Percentiles rank a stretch among this genome's conserved stretches.
phyloP scores from a whole-genome alignment of 2,797 vertebrate species.

The Hippoglossus hippoglossus region DNA sequence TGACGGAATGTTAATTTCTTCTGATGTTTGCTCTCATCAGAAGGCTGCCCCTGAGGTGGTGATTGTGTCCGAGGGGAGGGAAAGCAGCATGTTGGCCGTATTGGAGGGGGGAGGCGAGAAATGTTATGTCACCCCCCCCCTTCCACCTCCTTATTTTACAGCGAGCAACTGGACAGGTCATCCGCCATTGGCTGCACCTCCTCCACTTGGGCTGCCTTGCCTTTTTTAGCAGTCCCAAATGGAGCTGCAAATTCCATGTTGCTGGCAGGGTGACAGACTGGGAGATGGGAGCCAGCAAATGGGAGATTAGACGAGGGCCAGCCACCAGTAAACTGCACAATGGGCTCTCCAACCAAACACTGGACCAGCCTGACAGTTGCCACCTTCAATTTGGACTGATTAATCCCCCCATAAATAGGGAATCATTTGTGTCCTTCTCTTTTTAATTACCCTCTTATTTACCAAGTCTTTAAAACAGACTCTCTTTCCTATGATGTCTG shows the following conservation, averaged over 20 bases:
- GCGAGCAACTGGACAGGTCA: conserved; percentile 84
- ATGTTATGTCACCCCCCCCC: conserved; percentile 58
- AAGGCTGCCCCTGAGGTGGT: conserved; percentile 62
- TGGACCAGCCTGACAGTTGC: conserved; percentile 67
- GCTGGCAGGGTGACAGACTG: conserved; percentile 89
- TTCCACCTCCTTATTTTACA: conserved; percentile 74
- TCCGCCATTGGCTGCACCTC: conserved; percentile 88
- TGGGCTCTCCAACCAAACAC: conserved; percentile 62
- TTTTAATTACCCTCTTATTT: conserved; percentile 49
- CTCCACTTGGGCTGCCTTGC: conserved; percentile 94
- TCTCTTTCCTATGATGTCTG: conserved; percentile 30
- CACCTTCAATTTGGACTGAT: conserved; percentile 70
- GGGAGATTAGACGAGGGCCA: conserved; percentile 84
- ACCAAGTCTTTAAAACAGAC: conserved; percentile 4
- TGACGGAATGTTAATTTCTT: conserved; percentile 80
- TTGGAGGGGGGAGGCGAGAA: conserved; percentile 55
- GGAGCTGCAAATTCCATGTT: conserved; percentile 90
- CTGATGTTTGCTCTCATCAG: conserved; percentile 74
- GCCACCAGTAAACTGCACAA: conserved; percentile 71
- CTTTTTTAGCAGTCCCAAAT: conserved; percentile 94
- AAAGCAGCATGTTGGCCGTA: conserved; percentile 35
- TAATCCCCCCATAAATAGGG: conserved; percentile 56
- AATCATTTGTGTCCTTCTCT: conserved; percentile 56
- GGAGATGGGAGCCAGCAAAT: conserved; percentile 90
- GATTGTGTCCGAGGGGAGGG: conserved; percentile 1